Conservation (phyloP, 2,113 vertebrate genomes). For the Panthera uncia region DNA sequence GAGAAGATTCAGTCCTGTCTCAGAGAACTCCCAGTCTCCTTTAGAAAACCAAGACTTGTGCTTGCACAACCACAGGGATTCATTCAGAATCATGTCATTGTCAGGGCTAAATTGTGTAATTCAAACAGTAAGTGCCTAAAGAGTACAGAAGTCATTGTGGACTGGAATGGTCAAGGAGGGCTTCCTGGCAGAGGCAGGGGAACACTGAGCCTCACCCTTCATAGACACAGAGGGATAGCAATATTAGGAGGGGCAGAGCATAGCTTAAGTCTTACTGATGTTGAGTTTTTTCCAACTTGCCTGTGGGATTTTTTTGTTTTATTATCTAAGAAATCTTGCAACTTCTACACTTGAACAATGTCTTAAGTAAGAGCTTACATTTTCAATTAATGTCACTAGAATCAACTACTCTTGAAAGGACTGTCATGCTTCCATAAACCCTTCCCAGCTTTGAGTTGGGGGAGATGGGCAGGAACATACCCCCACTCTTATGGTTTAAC, state of each 20-base stretch:
- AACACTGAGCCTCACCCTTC: background rate
- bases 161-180: background rate
- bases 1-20: background rate
- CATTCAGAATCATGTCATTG: background rate
- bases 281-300: background rate
- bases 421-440: background rate
- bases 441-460: background rate
- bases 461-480: background rate
- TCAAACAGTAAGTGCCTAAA: background rate
- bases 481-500: background rate
- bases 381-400: background rate
- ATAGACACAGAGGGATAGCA: no score
- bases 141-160: background rate
- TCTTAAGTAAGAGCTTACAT: background rate
- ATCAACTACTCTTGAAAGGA: background rate
- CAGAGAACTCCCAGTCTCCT: background rate
- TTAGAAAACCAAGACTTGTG: background rate
- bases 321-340: background rate
- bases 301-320: background rate
- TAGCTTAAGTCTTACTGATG: background rate
- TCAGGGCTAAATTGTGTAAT: background rate
- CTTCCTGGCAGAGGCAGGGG: background rate
- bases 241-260: background rate
- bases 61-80: background rate
- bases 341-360: background rate